Conservation (phyloP, 1,140 invertebrate genomes). For the Drosophila mauritiana region DNA sequence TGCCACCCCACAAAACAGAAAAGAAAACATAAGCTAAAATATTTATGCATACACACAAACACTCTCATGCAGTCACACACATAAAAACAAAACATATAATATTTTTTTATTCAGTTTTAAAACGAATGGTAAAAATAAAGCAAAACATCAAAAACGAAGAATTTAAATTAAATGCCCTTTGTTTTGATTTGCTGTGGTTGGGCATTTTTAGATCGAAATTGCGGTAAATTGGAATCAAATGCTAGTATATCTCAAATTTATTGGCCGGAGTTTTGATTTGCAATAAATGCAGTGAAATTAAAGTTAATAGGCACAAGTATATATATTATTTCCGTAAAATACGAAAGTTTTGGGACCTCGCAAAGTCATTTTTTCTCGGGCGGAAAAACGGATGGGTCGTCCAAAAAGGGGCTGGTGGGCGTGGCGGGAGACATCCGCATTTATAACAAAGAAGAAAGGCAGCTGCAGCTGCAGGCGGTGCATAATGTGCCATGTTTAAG, state of each 20-base stretch:
- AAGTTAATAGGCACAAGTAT: too few species aligned
- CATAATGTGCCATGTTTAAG: slow-evolving; percentile 73
- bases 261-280: too few species aligned
- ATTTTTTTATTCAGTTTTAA: slow-evolving; percentile 65
- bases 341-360: background rate
- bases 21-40: slow-evolving; percentile 56
- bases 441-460: slow-evolving; percentile 12
- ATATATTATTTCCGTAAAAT: too few species aligned
- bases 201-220: background rate
- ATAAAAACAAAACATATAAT: slow-evolving; percentile 54
- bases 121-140: slow-evolving; percentile 52
- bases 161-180: slow-evolving; percentile 62
- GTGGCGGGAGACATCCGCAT: slow-evolving; percentile 12
- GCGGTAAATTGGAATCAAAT: background rate
- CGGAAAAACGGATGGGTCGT: background rate
- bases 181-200: slow-evolving; percentile 44
- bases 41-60: slow-evolving; percentile 55
- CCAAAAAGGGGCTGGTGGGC: background rate
- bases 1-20: slow-evolving; percentile 35
- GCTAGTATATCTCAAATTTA: too few species aligned
- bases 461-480: slow-evolving; percentile 38
- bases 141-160: slow-evolving; percentile 48
- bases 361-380: background rate
- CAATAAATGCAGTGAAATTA: too few species aligned
- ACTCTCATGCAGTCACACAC: slow-evolving; percentile 26